phyloP scores from a whole-genome alignment of 1,140 invertebrate genomes.

The Apis mellifera region Amel_HAv3.1 CM009946.2:4536001-4536500 shows the following conservation, averaged over 20 bases:
- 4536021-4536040: too few relatives aligned
- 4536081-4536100: neutral
- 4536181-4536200: too few relatives aligned
- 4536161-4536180: neutral
- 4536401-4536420: neutral
- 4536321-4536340: slow-evolving; percentile 71
- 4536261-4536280: slow-evolving; percentile 79
- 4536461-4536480: too few relatives aligned
- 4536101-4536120: neutral
- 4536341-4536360: slow-evolving; percentile 63
- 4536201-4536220: too few relatives aligned
- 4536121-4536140: neutral
- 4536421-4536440: neutral
- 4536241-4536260: slow-evolving; percentile 79
- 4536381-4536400: neutral
- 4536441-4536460: too few relatives aligned
- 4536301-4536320: slow-evolving; percentile 80
- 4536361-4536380: neutral
- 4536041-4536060: too few relatives aligned
- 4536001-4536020: too few relatives aligned
- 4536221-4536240: slow-evolving; percentile 79
- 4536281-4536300: slow-evolving; percentile 80
- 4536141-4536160: neutral
- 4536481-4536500: too few relatives aligned
- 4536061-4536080: too few relatives aligned